A percentile compares a stretch with the other conserved stretches of the same genome.
These are phyloP conservation scores for Cryptotermes secundus DNA, from an alignment of 1,140 invertebrate genomes.

Conservation along the genomic window DNA sequence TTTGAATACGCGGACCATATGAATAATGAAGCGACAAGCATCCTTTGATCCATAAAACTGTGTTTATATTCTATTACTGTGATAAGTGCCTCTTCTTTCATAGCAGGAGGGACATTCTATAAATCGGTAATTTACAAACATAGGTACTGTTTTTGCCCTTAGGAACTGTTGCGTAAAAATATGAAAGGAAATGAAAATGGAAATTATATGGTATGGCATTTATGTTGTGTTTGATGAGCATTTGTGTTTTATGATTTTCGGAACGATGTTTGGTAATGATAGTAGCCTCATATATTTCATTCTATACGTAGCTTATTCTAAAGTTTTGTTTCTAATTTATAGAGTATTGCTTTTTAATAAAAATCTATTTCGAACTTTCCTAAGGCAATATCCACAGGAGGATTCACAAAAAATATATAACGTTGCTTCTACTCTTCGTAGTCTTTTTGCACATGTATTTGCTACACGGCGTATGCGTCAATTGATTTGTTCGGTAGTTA, in stretches of 20 bases:
- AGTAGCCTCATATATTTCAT: background rate
- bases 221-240: slow-evolving; percentile 4
- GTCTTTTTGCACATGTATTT: too few relatives aligned
- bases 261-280: background rate
- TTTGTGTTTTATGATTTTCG: background rate
- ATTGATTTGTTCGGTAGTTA: too few relatives aligned
- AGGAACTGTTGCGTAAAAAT: background rate
- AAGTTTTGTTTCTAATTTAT: background rate
- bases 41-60: slow-evolving; percentile 9
- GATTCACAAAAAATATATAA: background rate
- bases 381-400: background rate
- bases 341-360: background rate
- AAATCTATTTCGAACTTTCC: background rate
- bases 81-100: background rate
- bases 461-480: too few relatives aligned
- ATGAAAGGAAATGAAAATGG: slow-evolving; percentile 3
- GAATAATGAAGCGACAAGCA: background rate
- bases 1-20: background rate
- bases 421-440: too few relatives aligned
- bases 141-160: background rate
- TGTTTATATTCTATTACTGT: slow-evolving; percentile 8
- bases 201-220: background rate
- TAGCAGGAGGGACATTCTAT: background rate
- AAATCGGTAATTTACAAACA: background rate
- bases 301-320: background rate